Conservation (phyloP, 2,888 invertebrate species). For the Catocala sponsa region DNA sequence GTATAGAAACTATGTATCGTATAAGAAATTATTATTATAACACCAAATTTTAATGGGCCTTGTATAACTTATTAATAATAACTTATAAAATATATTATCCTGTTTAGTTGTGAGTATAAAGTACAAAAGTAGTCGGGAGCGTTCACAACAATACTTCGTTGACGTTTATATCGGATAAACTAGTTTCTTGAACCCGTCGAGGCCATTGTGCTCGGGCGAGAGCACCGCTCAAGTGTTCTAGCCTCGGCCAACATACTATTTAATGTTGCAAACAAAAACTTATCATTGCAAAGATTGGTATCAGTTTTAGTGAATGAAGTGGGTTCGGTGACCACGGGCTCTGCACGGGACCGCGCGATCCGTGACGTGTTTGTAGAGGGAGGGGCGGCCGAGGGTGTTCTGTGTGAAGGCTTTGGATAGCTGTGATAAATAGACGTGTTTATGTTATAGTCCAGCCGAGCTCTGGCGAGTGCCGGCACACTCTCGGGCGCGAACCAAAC, state of each 20-base stretch:
- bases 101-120: constrained; percentile 77
- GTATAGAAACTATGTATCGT: constrained; percentile 37
- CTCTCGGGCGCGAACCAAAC: constrained; percentile 24
- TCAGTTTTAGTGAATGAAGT: constrained; percentile 20
- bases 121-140: constrained; percentile 78
- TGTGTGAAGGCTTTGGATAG: constrained; percentile 55
- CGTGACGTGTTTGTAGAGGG: constrained; percentile 35
- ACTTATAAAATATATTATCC: constrained; percentile 39
- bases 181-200: constrained; percentile 20
- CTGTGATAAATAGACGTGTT: constrained; percentile 64
- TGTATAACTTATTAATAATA: constrained; percentile 61
- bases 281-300: constrained; percentile 16
- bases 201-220: constrained; percentile 18
- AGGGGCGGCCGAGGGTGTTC: constrained; percentile 40
- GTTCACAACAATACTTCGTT: constrained; percentile 50
- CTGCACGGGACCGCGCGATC: constrained; percentile 4
- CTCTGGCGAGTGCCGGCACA: constrained; percentile 20
- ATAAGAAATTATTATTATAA: constrained; percentile 41
- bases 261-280: constrained; percentile 15
- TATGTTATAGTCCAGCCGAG: constrained; percentile 49
- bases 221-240: constrained; percentile 8
- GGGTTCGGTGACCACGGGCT: constrained; percentile 29
- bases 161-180: constrained; percentile 31
- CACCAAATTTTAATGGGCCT: constrained; percentile 51
- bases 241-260: constrained; percentile 7